Conservation (phyloP, 2,113 vertebrate species). For the Menidia beryllina region DNA sequence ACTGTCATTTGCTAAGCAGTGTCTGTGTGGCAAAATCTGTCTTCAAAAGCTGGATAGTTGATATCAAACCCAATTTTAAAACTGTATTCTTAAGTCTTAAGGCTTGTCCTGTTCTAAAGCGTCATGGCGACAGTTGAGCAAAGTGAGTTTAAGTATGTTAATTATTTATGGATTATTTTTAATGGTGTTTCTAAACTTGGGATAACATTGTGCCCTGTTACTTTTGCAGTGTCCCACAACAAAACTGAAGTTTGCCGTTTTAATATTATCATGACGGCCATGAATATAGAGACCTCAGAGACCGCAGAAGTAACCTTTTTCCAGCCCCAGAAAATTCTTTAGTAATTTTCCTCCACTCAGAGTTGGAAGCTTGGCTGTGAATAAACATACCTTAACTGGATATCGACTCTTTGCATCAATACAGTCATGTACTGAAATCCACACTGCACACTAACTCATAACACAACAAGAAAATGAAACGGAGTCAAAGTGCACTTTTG, state of each 20-base stretch:
- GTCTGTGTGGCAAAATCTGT: background rate
- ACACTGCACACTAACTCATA: conserved; percentile 31
- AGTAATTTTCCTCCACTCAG: background rate
- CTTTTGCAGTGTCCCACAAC: background rate
- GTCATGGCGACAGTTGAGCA: background rate
- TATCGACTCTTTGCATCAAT: conserved; percentile 59
- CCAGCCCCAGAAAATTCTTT: background rate
- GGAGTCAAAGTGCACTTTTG: conserved; percentile 36
- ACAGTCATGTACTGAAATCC: conserved; percentile 35
- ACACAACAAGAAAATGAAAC: conserved; percentile 52
- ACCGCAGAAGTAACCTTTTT: background rate
- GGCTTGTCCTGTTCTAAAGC: background rate
- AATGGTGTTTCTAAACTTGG: too few relatives aligned
- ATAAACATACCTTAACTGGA: conserved; percentile 37
- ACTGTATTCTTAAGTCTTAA: background rate
- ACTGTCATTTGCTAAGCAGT: background rate
- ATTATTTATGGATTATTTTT: background rate
- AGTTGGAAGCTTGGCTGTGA: conserved; percentile 24
- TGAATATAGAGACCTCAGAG: background rate
- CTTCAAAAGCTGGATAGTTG: conserved; percentile 3
- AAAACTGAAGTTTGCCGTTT: background rate
- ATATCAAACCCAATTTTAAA: background rate
- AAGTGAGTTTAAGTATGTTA: background rate
- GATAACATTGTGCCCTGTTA: background rate
- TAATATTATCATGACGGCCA: too few relatives aligned